Evolutionary conservation across 2,797 vertebrate species (phyloP), one percentile per base, ranked within the genome.

Genomic region (Cercopithecus diana): DNA sequence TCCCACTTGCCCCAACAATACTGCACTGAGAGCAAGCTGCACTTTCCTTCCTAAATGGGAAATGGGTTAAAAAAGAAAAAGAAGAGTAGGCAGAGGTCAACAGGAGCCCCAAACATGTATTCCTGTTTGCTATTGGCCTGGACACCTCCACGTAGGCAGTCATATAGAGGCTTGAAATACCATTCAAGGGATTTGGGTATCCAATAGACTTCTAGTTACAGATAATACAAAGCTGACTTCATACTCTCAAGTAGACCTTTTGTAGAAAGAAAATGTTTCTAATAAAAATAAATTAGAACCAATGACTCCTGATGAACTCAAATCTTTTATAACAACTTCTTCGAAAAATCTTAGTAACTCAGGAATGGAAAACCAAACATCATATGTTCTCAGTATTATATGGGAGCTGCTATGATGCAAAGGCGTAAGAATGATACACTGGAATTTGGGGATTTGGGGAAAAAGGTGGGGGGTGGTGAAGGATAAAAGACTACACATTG

Each of bases 261-360:
- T 36, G 13, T 95, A n/a, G 88, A 43, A 93, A 77, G 61, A 91
- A 84, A 90, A 93, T 43, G 7, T 64, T 94, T 52, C 52, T 80
- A 58, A 67, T 90, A 57, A 95, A 88, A 88, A n/a, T 39, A 64
- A 50, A 24, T 33, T 67, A 83, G 81, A 77, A 50, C 14, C 48
- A 22, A 1, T 86, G 81, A 83, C 82, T 75, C 9, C 9, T 45
- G 41, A 22, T 39, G 58, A 55, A 55, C 8, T 67, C 36, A 52
- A 75, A 67, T 36, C 36, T 28, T 58, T 72, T 58, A 30, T 64
- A 84, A 24, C 30, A 43, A 26, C 39, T 82, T 79, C 36, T 58
- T 64, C 39, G 24, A 10, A 50, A 88, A 67, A 67, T 67, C 64
- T 67, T 19, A 33, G 15, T 67, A 67, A 67, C 64, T 67, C 33